phyloP scores from a whole-genome alignment of 2,797 vertebrate species.

The Calcarius lapponicus region DNA sequence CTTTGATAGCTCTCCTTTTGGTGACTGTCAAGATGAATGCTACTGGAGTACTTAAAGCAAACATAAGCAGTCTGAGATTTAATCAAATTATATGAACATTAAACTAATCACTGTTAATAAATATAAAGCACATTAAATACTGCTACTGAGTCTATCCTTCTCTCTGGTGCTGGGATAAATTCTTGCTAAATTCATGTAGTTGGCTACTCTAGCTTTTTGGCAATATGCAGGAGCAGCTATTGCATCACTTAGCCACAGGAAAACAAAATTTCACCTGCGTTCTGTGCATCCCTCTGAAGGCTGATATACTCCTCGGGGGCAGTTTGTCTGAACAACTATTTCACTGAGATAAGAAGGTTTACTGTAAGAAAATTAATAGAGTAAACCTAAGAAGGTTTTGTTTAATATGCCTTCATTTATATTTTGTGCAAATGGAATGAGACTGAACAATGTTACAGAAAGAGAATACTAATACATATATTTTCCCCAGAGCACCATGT shows the following conservation, averaged over 20 bases:
- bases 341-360: neutral
- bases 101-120: neutral
- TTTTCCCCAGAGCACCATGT: neutral
- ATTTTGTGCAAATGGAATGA: slow-evolving; percentile 9
- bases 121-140: neutral
- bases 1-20: neutral
- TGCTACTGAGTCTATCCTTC: neutral
- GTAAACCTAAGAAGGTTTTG: neutral
- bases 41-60: neutral
- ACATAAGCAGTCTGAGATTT: neutral
- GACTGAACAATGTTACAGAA: neutral
- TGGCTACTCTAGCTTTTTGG: neutral
- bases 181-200: neutral
- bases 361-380: neutral
- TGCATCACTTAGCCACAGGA: neutral
- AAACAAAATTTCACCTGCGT: neutral
- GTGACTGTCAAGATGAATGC: neutral
- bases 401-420: neutral
- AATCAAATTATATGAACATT: neutral
- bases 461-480: neutral
- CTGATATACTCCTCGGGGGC: neutral
- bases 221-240: neutral
- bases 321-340: neutral
- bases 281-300: neutral
- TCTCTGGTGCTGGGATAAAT: neutral